Evolutionary conservation across 1,140 invertebrate genomes (phyloP).

Genomic region (Leptonema lineaticorne): DNA sequence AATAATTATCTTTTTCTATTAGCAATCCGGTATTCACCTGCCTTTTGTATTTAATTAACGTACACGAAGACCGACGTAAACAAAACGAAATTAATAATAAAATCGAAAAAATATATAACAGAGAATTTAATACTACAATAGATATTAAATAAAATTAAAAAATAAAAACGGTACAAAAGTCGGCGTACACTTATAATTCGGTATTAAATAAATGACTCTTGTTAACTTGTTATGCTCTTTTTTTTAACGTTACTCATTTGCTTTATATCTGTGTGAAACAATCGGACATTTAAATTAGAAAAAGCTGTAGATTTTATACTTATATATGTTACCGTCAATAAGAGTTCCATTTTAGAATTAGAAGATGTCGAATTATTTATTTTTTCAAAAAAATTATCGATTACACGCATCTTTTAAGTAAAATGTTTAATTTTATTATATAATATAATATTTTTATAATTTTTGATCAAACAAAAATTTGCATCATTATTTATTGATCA

Average conservation of each 20-base stretch:
- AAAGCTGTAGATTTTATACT: too few species aligned
- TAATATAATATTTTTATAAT: too few species aligned
- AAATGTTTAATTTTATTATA: too few species aligned
- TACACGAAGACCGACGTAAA: neutral
- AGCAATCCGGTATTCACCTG: constrained; percentile 26
- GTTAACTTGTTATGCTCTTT: constrained; percentile 34
- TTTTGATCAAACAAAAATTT: too few species aligned
- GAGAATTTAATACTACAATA: constrained; percentile 17
- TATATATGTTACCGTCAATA: too few species aligned
- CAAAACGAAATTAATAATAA: neutral
- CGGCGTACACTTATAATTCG: too few species aligned
- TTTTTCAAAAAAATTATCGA: neutral
- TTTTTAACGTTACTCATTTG: constrained; percentile 17
- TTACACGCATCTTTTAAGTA: too few species aligned
- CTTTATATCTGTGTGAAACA: neutral
- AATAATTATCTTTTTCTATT: constrained; percentile 42
- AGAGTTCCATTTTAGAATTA: too few species aligned
- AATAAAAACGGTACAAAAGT: neutral
- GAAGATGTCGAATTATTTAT: neutral
- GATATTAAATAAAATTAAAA: constrained; percentile 12
- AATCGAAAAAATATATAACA: neutral
- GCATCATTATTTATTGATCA: too few species aligned
- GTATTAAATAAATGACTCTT: constrained; percentile 25
- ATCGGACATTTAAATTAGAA: too few species aligned
- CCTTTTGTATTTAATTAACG: constrained; percentile 23